Percentiles rank a stretch among this genome's conserved stretches.
Evolutionary conservation across 2,888 invertebrate genomes (phyloP).

Genomic region (Sesia apiformis): DNA sequence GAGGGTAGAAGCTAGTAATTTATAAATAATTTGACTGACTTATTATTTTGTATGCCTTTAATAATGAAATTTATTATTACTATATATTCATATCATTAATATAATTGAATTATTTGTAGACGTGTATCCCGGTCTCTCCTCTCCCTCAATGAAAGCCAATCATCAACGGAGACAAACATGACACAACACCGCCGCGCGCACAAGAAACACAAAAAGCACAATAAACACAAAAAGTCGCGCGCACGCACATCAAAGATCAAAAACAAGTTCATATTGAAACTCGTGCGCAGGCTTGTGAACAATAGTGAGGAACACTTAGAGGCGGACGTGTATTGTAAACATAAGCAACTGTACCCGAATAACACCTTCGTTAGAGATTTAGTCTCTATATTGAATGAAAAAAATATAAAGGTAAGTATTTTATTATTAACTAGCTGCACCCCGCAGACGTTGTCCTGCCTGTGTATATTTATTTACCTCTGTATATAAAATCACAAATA

Average conservation of each 20-base stretch:
- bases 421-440: no score
- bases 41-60: no score
- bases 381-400: conserved; percentile 50
- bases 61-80: no score
- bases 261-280: conserved; percentile 53
- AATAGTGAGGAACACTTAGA: conserved; percentile 46
- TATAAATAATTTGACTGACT: no score
- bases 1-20: no score
- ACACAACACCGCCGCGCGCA: neutral
- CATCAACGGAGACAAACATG: conserved; percentile 10
- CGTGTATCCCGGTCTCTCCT: conserved; percentile 53
- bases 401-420: conserved; percentile 42
- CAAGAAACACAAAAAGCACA: conserved; percentile 16
- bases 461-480: no score
- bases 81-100: no score
- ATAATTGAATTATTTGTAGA: conserved; percentile 13
- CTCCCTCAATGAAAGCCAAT: conserved; percentile 14
- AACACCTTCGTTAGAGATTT: conserved; percentile 55
- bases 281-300: conserved; percentile 31
- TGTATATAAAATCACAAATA: no score
- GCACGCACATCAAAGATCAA: conserved; percentile 19
- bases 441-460: no score
- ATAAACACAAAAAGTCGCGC: conserved; percentile 3
- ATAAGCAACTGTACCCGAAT: conserved; percentile 42
- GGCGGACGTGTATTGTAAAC: conserved; percentile 46